A percentile compares a stretch with the other conserved stretches of the same genome.
Evolutionary conservation across 1,140 invertebrate species (phyloP).

Genomic region (Drosophila triauraria): DNA sequence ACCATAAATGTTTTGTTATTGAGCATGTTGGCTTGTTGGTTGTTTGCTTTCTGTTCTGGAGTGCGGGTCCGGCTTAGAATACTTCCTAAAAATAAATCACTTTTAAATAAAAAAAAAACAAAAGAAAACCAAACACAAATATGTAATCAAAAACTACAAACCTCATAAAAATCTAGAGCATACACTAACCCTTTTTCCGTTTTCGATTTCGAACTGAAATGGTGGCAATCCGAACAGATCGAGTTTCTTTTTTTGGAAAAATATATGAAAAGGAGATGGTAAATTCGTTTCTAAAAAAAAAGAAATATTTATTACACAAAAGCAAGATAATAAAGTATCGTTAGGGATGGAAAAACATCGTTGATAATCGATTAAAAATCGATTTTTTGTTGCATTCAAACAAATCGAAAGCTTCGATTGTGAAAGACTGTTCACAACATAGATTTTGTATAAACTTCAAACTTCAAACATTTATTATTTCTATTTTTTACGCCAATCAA

Average conservation of each 20-base stretch:
- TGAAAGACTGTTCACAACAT: background rate
- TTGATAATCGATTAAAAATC: too few species aligned
- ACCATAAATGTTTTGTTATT: constrained; percentile 72
- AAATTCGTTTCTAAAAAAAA: constrained; percentile 5
- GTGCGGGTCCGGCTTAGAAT: constrained; percentile 66
- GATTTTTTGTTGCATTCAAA: too few species aligned
- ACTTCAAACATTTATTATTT: constrained; percentile 6
- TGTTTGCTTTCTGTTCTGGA: constrained; percentile 78
- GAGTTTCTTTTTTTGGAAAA: constrained; percentile 42
- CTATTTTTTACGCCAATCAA: constrained; percentile 10
- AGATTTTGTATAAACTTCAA: constrained; percentile 13
- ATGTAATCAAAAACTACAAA: constrained; percentile 36
- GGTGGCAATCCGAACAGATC: constrained; percentile 4
- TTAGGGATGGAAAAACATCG: too few species aligned
- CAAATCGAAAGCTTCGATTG: too few species aligned
- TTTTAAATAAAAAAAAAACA: constrained; percentile 32
- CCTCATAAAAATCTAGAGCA: constrained; percentile 13
- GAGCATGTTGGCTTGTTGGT: constrained; percentile 81
- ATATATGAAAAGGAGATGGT: constrained; percentile 19
- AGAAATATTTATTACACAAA: too few species aligned
- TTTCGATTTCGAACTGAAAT: constrained; percentile 42
- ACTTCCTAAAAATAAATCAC: constrained; percentile 18
- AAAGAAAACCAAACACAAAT: constrained; percentile 23
- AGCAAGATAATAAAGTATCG: too few species aligned
- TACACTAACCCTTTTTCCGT: constrained; percentile 56